phyloP scores from a whole-genome alignment of 92 coral and sea anemone species.

The Epizoanthus ramosus region DNA sequence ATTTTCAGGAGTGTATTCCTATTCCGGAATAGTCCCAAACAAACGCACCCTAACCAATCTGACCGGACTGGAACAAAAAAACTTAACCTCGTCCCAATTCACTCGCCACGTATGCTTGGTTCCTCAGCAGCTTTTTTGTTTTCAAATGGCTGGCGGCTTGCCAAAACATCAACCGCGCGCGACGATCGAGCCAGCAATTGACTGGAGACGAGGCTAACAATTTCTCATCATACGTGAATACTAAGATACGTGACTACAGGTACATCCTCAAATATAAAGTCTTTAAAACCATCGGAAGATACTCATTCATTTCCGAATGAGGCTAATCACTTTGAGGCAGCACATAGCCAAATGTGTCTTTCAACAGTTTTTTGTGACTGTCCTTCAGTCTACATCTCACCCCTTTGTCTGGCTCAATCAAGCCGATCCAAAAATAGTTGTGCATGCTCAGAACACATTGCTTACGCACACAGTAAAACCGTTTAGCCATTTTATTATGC shows the following conservation, averaged over 20 bases:
- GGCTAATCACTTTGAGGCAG: constrained; percentile 26
- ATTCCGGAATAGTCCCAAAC: too few relatives aligned
- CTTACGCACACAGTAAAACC: constrained; percentile 11
- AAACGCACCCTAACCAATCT: too few relatives aligned
- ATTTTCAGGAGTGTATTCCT: too few relatives aligned
- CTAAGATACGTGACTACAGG: background rate
- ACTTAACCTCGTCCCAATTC: too few relatives aligned
- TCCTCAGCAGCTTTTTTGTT: too few relatives aligned
- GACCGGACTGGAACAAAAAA: too few relatives aligned
- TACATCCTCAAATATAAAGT: constrained; percentile 10
- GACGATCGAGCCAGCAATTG: too few relatives aligned
- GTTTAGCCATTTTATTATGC: constrained; percentile 3
- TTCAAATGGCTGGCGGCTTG: too few relatives aligned
- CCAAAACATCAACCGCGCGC: too few relatives aligned
- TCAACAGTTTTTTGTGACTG: constrained; percentile 33
- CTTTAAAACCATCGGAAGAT: constrained; percentile 9
- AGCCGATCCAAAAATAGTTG: constrained; percentile 19
- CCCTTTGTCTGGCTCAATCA: constrained; percentile 31
- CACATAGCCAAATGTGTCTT: constrained; percentile 28
- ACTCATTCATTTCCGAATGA: constrained; percentile 5
- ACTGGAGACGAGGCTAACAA: too few relatives aligned
- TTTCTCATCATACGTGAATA: too few relatives aligned
- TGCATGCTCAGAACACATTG: background rate
- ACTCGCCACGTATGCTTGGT: too few relatives aligned
- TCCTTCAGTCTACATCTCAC: constrained; percentile 24